Evolutionary conservation across 1,140 invertebrate species (phyloP), one percentile per base, ranked within the genome.

Genomic region (Magallana ariakensis): DNA sequence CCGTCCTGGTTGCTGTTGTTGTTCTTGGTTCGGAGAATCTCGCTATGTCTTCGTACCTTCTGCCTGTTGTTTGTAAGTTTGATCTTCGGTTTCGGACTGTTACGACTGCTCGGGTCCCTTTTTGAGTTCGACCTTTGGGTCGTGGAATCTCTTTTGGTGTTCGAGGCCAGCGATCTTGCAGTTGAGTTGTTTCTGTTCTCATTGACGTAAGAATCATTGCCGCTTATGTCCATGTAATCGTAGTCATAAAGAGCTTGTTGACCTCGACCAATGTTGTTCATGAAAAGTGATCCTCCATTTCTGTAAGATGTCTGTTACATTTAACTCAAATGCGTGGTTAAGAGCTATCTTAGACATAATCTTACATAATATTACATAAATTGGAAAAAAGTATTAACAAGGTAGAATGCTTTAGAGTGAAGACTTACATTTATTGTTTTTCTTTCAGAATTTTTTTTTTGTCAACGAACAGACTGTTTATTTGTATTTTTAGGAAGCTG

Each of bases 251-350:
- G 66, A 8, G 66, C 22, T 75, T 22, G 19, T 26, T 33, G 66
- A 15, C 22, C 6, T 75, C 33, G 66, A 1, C 22, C 13, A 22
- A 26, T 75, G 66, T 75, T 75, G 10, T 75, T 75, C 19, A 75
- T 75, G 66, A 75, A 75, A 75, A 75, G 22, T 11, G 33, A 13
- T 75, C 66, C 66, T 75, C 66, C 33, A 26, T 22, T 75, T 10
- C 66, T 75, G 66, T 70, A 8, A 19, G 0, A 46, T 46, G 33
- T 2, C 5, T 46, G 33, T 46, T 46, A 46, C 0, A 46, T 46
- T 46, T 5, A 46, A 46, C 33, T 46, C 33, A 46, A 46, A 46
- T 46, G 33, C 33, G 5, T 46, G 3, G 33, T 46, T 33, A 0
- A 3, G 0, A 33, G 5, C 33, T 46, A 46, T 46, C 33, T 4